These are phyloP conservation scores for Neomorphus geoffroyi DNA, from an alignment of 2,797 vertebrate genomes.

Conservation along the genomic window DNA sequence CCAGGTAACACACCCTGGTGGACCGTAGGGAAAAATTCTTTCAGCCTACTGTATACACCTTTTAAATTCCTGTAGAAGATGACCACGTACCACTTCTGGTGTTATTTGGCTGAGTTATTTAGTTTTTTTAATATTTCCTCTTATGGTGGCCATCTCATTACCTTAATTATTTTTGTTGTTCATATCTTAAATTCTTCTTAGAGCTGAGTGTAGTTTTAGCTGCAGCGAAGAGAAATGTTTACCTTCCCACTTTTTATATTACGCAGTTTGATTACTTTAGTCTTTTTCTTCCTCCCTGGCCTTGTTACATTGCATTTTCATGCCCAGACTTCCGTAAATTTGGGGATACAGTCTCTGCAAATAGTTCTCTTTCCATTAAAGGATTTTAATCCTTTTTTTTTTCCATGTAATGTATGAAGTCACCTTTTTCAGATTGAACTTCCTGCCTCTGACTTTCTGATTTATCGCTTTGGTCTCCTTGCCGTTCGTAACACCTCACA, in stretches of 20 bases:
- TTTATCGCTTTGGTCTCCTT: not conserved
- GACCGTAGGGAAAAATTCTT: not conserved
- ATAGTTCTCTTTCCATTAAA: not conserved
- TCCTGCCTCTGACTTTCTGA: not conserved
- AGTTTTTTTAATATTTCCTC: not conserved
- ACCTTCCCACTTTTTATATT: not conserved
- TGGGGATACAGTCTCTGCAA: not conserved
- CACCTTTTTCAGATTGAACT: not conserved
- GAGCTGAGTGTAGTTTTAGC: not conserved
- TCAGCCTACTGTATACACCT: not conserved
- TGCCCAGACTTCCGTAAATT: not conserved
- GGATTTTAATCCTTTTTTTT: not conserved
- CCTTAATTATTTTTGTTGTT: not conserved
- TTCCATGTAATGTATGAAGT: not conserved
- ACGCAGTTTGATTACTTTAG: not conserved
- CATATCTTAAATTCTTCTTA: not conserved
- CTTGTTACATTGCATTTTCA: not conserved
- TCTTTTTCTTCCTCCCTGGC: not conserved
- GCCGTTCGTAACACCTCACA: slow-evolving; percentile 4
- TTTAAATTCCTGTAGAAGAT: not conserved
- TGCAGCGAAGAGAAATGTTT: not conserved
- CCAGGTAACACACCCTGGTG: not conserved
- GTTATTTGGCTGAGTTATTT: not conserved
- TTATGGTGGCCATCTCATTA: not conserved
- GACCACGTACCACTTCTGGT: fast-evolving